A percentile compares a stretch with the other conserved stretches of the same genome.
Conservation (phyloP, 2,113 vertebrate genomes). For the Ivindomyrus marchei region DNA sequence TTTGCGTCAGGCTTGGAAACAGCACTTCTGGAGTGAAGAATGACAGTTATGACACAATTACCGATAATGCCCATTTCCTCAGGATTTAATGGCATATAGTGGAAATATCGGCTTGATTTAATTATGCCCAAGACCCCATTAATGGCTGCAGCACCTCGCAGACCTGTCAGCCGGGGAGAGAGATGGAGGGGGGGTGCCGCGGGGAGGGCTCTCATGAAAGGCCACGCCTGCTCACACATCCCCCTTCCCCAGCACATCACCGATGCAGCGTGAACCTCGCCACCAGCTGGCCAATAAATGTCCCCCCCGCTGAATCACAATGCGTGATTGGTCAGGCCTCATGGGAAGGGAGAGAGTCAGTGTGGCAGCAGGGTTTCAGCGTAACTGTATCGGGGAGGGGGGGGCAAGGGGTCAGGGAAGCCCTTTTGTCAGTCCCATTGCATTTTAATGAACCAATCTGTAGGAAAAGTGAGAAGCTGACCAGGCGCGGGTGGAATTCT, state of each 20-base stretch:
- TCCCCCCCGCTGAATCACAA: neutral
- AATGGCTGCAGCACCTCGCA: slow-evolving; percentile 59
- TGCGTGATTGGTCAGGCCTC: neutral
- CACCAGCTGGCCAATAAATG: neutral
- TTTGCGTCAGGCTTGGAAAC: slow-evolving; percentile 50
- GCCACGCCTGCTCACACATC: neutral
- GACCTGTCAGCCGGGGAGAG: slow-evolving; percentile 11
- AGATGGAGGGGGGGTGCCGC: neutral
- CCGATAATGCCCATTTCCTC: slow-evolving; percentile 64
- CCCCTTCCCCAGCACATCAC: neutral
- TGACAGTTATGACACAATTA: slow-evolving; percentile 72
- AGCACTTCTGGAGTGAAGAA: slow-evolving; percentile 65
- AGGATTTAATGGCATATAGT: slow-evolving; percentile 65
- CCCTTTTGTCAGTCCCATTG: neutral
- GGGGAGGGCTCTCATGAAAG: neutral
- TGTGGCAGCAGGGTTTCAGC: neutral
- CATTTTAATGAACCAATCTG: neutral
- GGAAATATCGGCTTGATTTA: slow-evolving; percentile 66
- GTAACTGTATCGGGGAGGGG: neutral
- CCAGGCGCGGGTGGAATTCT: neutral
- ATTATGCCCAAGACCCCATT: slow-evolving; percentile 52
- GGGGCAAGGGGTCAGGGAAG: neutral
- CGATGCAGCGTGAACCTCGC: neutral
- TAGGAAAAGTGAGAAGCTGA: neutral
- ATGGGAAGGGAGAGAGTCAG: neutral